Percentiles rank a stretch among this genome's conserved stretches.
Evolutionary conservation across 2,797 vertebrate species (phyloP).

Genomic region (Denticeps clupeoides): DNA sequence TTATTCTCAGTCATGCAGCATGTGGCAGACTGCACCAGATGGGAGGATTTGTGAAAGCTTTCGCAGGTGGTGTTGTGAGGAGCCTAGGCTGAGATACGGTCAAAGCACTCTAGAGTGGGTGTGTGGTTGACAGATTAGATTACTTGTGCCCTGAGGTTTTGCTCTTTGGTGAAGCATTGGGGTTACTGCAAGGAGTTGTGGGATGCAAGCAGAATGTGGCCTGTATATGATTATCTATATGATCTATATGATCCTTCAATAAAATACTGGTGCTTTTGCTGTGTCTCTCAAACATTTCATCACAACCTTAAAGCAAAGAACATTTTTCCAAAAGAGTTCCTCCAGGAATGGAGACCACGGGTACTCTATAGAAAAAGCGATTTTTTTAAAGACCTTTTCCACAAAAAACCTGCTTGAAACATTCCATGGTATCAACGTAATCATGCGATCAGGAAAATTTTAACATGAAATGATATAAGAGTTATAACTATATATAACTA

Average conservation of each 20-base stretch:
- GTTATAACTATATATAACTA: too few relatives aligned
- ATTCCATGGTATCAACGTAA: too few relatives aligned
- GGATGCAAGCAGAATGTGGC: conserved; percentile 25
- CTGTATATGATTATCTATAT: background rate
- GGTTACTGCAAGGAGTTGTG: conserved; percentile 35
- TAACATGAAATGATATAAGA: too few relatives aligned
- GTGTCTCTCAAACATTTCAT: background rate
- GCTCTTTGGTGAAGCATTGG: conserved; percentile 37
- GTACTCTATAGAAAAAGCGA: too few relatives aligned
- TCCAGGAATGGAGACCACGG: too few relatives aligned
- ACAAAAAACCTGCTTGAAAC: too few relatives aligned
- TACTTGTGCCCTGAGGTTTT: conserved; percentile 27
- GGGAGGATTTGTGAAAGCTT: background rate
- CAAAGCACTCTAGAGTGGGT: conserved; percentile 28
- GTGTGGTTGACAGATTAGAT: conserved; percentile 40
- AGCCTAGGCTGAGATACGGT: conserved; percentile 67
- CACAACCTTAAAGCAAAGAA: too few relatives aligned
- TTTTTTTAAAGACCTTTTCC: too few relatives aligned
- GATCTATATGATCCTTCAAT: background rate
- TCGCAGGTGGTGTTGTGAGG: background rate
- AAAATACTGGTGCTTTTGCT: background rate
- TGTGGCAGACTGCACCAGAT: background rate
- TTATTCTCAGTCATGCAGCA: too few relatives aligned
- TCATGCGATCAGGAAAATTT: too few relatives aligned
- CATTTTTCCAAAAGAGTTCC: too few relatives aligned